A percentile compares a stretch with the other conserved stretches of the same genome.
phyloP scores from a whole-genome alignment of 2,113 vertebrate species.

The Merops nubicus region DNA sequence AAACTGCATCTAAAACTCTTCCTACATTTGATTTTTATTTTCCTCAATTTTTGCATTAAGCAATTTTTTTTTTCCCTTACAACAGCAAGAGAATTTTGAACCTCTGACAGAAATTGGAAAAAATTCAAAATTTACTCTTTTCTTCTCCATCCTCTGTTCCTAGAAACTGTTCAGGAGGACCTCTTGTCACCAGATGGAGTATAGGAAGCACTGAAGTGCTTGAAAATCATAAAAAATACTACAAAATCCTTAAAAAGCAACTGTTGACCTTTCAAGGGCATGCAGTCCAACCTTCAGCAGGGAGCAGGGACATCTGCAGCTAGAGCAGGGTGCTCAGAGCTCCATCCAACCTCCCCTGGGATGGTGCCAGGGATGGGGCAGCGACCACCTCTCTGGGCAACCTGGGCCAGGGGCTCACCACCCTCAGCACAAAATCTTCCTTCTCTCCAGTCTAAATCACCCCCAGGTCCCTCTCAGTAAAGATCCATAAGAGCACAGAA shows the following conservation, averaged over 20 bases:
- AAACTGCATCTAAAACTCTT: not conserved
- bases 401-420: too few species aligned
- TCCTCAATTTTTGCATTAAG: not conserved
- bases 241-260: not conserved
- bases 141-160: not conserved
- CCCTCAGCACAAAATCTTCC: too few species aligned
- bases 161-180: not conserved
- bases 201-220: not conserved
- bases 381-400: too few species aligned
- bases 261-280: too few species aligned
- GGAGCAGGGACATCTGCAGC: too few species aligned
- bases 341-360: too few species aligned
- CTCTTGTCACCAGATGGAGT: fast-evolving
- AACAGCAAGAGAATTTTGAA: not conserved
- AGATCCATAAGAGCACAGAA: too few species aligned
- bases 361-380: too few species aligned
- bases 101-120: not conserved
- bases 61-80: not conserved
- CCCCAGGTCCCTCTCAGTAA: too few species aligned
- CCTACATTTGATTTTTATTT: not conserved
- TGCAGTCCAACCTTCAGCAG: too few species aligned
- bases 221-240: not conserved
- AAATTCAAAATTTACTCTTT: not conserved
- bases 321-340: too few species aligned
- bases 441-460: too few species aligned